Percentiles rank a stretch among this genome's conserved stretches.
These are phyloP conservation scores for Cyphomyrmex costatus DNA, from an alignment of 1,140 invertebrate species.

Conservation along the genomic window DNA sequence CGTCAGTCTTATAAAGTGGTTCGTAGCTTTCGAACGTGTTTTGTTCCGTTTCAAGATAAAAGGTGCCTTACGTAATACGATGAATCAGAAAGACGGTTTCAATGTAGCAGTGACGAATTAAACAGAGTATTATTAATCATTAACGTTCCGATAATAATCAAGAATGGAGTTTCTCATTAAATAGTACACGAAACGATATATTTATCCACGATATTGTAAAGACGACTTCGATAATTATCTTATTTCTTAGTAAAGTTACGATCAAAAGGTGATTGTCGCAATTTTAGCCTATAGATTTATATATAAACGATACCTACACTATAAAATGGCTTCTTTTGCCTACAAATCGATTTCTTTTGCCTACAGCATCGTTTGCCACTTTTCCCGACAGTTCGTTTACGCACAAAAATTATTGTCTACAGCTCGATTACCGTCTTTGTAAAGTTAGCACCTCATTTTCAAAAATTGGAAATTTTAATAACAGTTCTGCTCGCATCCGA, in stretches of 20 bases:
- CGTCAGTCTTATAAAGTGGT: slow-evolving; percentile 75
- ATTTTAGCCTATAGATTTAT: neutral
- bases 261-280: slow-evolving; percentile 15
- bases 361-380: too few relatives aligned
- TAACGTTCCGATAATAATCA: neutral
- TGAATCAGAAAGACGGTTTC: slow-evolving; percentile 4
- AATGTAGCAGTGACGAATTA: neutral
- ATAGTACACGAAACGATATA: neutral
- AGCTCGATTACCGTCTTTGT: too few relatives aligned
- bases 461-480: too few relatives aligned
- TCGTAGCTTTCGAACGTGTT: slow-evolving; percentile 66
- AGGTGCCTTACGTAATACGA: slow-evolving; percentile 16
- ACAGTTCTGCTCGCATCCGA: too few relatives aligned
- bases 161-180: slow-evolving; percentile 1
- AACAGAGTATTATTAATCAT: neutral
- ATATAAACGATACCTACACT: neutral
- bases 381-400: too few relatives aligned
- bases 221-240: neutral
- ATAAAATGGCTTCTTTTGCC: too few relatives aligned
- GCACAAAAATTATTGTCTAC: too few relatives aligned
- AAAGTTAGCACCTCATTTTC: too few relatives aligned
- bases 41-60: neutral
- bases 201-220: neutral
- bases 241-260: neutral
- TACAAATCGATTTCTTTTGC: too few relatives aligned